Conservation (phyloP, 2,797 vertebrate species). For the Melanotaenia maccullochi region DNA sequence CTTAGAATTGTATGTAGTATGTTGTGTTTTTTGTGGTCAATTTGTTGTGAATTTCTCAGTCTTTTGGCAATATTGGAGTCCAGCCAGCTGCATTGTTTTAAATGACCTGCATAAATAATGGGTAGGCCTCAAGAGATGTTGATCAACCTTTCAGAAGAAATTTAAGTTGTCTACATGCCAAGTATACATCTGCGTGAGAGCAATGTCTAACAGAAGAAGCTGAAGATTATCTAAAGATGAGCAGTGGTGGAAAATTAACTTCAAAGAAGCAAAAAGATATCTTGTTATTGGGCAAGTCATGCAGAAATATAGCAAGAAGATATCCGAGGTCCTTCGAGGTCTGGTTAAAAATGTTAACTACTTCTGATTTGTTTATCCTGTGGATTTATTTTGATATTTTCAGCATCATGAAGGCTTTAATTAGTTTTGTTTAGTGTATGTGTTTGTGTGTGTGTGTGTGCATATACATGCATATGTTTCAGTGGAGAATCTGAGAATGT, state of each 20-base stretch:
- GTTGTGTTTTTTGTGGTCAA: background rate
- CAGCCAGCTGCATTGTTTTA: conserved; percentile 13
- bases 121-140: background rate
- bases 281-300: conserved; percentile 40
- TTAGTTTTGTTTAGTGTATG: conserved; percentile 1
- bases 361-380: conserved; percentile 12
- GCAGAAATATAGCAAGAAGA: conserved; percentile 52
- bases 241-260: conserved; percentile 19
- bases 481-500: conserved; percentile 6
- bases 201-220: conserved; percentile 20
- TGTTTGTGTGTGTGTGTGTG: background rate
- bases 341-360: conserved; percentile 15
- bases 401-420: conserved; percentile 6
- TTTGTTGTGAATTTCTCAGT: background rate
- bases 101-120: conserved; percentile 38
- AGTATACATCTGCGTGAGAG: conserved; percentile 19
- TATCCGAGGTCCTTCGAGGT: background rate
- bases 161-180: conserved; percentile 8
- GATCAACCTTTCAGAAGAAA: conserved; percentile 31
- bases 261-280: conserved; percentile 36
- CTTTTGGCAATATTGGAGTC: background rate
- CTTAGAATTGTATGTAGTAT: background rate
- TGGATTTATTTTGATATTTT: conserved; percentile 8
- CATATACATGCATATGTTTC: background rate
- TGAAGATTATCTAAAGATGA: conserved; percentile 14